phyloP scores from a whole-genome alignment of 1,140 invertebrate species.

The Trichonephila clavipes region DNA sequence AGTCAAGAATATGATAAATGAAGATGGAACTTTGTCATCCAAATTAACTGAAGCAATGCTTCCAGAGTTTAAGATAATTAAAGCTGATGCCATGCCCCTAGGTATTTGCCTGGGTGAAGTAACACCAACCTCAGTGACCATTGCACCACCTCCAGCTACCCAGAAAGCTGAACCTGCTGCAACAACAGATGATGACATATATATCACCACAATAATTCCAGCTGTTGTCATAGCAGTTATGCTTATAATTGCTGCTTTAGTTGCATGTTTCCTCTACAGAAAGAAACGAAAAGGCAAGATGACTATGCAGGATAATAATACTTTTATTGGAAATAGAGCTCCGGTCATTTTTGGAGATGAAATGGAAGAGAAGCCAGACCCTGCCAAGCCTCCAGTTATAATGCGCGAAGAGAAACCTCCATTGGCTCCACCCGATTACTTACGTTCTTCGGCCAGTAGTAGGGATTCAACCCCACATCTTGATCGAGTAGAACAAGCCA shows the following conservation, averaged over 20 bases:
- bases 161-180: slow-evolving; percentile 79
- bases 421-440: slow-evolving; percentile 88
- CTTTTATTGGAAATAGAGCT: slow-evolving; percentile 91
- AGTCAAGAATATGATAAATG: slow-evolving; percentile 84
- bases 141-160: slow-evolving; percentile 81
- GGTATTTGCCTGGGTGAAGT: slow-evolving; percentile 86
- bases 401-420: slow-evolving; percentile 96
- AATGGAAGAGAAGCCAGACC: slow-evolving; percentile 92
- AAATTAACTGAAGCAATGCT: slow-evolving; percentile 87
- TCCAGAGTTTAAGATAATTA: slow-evolving; percentile 89
- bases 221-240: slow-evolving; percentile 93
- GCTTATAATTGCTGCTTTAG: slow-evolving; percentile 91
- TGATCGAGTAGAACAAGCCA: slow-evolving; percentile 79
- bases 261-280: slow-evolving; percentile 93
- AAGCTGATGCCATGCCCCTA: slow-evolving; percentile 86
- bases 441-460: slow-evolving; percentile 83
- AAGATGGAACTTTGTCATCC: slow-evolving; percentile 82
- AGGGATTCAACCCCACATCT: slow-evolving; percentile 83
- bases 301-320: slow-evolving; percentile 85
- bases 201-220: slow-evolving; percentile 94
- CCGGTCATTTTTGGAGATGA: slow-evolving; percentile 97
- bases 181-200: slow-evolving; percentile 86
- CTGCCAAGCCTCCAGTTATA: slow-evolving; percentile 94
- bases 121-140: slow-evolving; percentile 80
- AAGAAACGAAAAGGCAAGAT: slow-evolving; percentile 90